A percentile compares a stretch with the other conserved stretches of the same genome.
phyloP scores from a whole-genome alignment of 2,888 invertebrate species.

The Idaea straminata region DNA sequence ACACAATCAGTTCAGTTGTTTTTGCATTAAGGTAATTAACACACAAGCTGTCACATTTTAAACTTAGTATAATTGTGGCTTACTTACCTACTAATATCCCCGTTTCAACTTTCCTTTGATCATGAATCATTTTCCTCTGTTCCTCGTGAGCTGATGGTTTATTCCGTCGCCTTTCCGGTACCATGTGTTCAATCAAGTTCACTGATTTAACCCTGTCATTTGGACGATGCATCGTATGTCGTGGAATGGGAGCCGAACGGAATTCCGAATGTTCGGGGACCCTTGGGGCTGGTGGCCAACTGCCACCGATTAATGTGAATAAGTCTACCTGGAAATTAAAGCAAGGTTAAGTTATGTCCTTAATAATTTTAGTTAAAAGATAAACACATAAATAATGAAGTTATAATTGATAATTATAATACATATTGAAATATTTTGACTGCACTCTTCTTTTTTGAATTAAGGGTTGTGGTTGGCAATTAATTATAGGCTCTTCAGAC shows the following conservation, averaged over 20 bases:
- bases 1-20: too few relatives aligned
- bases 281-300: slow-evolving; percentile 72
- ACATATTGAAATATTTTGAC: background rate
- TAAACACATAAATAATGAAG: background rate
- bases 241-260: slow-evolving; percentile 53
- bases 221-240: slow-evolving; percentile 63
- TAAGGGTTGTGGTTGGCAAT: background rate
- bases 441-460: background rate
- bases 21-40: too few relatives aligned
- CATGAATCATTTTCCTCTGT: slow-evolving; percentile 65
- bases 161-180: slow-evolving; percentile 59
- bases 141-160: slow-evolving; percentile 45
- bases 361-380: background rate
- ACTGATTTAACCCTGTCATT: slow-evolving; percentile 80
- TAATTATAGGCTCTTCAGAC: background rate
- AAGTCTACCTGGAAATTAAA: slow-evolving; percentile 59
- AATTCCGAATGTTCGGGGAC: slow-evolving; percentile 57
- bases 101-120: slow-evolving; percentile 71
- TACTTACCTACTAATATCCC: slow-evolving; percentile 67
- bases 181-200: slow-evolving; percentile 80
- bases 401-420: background rate
- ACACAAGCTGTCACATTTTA: too few relatives aligned
- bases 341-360: background rate
- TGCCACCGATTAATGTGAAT: slow-evolving; percentile 70
- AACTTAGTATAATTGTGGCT: background rate